Conservation (phyloP, 1,140 invertebrate species). For the Samia ricini region DNA sequence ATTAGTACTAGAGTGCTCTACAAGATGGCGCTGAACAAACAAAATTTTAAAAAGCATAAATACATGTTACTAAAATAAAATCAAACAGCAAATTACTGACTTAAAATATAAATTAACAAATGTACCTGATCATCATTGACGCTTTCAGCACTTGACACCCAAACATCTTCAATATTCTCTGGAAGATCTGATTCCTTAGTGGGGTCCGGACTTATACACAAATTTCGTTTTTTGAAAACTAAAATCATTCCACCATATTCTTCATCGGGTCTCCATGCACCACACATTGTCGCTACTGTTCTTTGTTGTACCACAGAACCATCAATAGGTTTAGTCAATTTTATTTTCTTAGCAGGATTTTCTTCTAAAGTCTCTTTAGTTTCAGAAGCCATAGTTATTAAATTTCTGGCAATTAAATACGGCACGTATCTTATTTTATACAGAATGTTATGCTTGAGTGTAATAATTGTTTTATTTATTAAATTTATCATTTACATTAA, state of each 20-base stretch:
- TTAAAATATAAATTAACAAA: too few relatives aligned
- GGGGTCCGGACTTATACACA: constrained; percentile 66
- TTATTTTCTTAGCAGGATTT: constrained; percentile 53
- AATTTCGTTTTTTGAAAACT: constrained; percentile 54
- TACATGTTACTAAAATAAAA: too few relatives aligned
- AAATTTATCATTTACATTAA: constrained; percentile 16
- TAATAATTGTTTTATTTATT: constrained; percentile 17
- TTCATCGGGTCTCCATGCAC: constrained; percentile 71
- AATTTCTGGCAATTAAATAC: neutral
- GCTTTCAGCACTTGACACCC: constrained; percentile 49
- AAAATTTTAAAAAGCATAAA: neutral
- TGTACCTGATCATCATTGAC: constrained; percentile 56
- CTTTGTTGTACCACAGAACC: constrained; percentile 25
- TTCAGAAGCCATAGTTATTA: constrained; percentile 37
- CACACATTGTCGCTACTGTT: constrained; percentile 74
- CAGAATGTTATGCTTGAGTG: constrained; percentile 4
- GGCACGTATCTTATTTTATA: neutral
- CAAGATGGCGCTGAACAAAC: constrained; percentile 2
- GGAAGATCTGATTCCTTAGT: constrained; percentile 55
- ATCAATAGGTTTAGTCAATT: constrained; percentile 28
- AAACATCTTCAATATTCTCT: constrained; percentile 72
- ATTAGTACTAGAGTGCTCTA: neutral
- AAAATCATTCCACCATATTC: constrained; percentile 69
- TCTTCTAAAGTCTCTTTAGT: constrained; percentile 37
- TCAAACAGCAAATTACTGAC: too few relatives aligned